Percentiles rank a stretch among this genome's conserved stretches.
These are phyloP conservation scores for Bostrychus sinensis DNA, from an alignment of 2,113 vertebrate species.

Conservation along the genomic window DNA sequence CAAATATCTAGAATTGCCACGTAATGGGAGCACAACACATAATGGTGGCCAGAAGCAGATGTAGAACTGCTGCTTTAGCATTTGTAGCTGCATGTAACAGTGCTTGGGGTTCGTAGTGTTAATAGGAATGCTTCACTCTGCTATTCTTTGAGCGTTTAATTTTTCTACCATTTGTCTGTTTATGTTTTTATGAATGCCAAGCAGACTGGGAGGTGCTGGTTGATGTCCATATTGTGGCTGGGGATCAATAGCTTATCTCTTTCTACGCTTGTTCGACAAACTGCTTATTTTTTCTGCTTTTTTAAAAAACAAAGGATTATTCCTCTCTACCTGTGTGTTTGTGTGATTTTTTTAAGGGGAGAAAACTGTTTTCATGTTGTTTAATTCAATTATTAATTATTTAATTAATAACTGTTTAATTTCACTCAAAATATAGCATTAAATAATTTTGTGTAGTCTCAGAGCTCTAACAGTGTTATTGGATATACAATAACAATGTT, in stretches of 20 bases:
- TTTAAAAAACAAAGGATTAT: conserved; percentile 45
- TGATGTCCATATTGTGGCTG: conserved; percentile 31
- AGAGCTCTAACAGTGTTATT: too few species aligned
- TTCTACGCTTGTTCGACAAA: conserved; percentile 48
- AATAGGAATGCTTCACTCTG: conserved; percentile 38
- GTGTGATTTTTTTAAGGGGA: conserved; percentile 37
- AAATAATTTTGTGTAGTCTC: too few species aligned
- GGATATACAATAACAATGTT: too few species aligned
- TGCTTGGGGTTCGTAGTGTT: conserved; percentile 40
- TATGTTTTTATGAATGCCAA: conserved; percentile 23
- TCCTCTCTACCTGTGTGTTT: conserved; percentile 24
- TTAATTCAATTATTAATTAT: too few species aligned
- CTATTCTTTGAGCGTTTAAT: conserved; percentile 21
- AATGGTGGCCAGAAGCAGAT: not conserved
- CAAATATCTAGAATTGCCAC: conserved; percentile 1
- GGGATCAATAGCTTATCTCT: conserved; percentile 43
- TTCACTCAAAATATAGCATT: too few species aligned
- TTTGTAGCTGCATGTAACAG: conserved; percentile 41
- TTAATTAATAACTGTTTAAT: too few species aligned
- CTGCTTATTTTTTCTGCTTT: conserved; percentile 64
- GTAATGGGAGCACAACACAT: not conserved
- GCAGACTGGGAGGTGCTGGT: conserved; percentile 14
- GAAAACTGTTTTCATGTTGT: too few species aligned
- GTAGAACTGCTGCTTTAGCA: conserved; percentile 2
- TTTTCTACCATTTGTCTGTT: conserved; percentile 36